Evolutionary conservation across 2,888 invertebrate species (phyloP).

Genomic region (Drosophila percnosoma): DNA sequence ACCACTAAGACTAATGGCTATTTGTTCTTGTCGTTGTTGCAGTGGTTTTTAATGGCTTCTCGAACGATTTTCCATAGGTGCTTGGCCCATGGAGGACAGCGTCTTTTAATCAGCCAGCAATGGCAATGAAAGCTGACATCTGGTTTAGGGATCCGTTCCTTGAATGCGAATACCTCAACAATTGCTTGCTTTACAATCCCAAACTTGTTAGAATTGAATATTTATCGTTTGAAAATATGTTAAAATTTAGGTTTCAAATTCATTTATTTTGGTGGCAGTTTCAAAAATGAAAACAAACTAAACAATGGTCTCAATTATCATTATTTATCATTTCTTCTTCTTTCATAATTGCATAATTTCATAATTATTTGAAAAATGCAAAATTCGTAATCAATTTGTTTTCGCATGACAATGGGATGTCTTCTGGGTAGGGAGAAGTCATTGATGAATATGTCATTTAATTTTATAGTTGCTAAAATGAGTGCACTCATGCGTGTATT

Average conservation of each 20-base stretch:
- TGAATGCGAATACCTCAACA: neutral
- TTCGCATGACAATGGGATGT: neutral
- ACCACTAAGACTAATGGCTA: constrained; percentile 63
- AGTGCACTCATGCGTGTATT: constrained; percentile 22
- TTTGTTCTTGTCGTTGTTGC: constrained; percentile 29
- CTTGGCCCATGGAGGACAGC: constrained; percentile 30
- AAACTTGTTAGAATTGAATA: too few species aligned
- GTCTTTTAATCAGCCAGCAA: constrained; percentile 73
- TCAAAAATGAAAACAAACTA: too few species aligned
- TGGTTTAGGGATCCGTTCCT: constrained; percentile 18
- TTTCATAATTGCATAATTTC: too few species aligned
- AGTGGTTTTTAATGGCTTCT: constrained; percentile 34
- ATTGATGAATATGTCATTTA: neutral
- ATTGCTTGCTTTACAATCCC: neutral
- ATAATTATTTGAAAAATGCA: neutral
- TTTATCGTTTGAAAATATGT: neutral
- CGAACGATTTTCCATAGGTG: constrained; percentile 43
- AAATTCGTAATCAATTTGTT: neutral
- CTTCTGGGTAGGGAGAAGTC: accelerated
- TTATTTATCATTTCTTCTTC: too few species aligned
- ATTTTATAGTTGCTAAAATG: constrained; percentile 5
- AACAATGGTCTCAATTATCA: too few species aligned
- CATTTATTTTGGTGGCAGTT: neutral
- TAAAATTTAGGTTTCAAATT: neutral
- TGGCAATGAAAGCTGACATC: constrained; percentile 66